Percentiles rank a stretch among this genome's conserved stretches.
These are phyloP conservation scores for Melospiza georgiana DNA, from an alignment of 2,113 vertebrate species.

Conservation along the genomic window DNA sequence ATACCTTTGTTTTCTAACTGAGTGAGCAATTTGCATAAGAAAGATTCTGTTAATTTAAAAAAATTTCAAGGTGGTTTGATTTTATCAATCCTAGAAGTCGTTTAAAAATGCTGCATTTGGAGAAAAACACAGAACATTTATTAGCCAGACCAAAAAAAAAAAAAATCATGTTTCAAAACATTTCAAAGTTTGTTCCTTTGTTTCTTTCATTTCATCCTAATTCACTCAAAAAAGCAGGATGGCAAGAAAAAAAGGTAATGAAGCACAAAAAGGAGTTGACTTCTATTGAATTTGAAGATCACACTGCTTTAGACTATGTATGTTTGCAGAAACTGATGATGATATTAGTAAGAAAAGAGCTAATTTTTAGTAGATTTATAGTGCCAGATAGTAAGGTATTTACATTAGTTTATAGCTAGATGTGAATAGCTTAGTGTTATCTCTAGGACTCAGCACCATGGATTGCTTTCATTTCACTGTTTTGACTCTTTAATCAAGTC, in stretches of 20 bases:
- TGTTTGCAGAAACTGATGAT: background rate
- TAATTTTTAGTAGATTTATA: background rate
- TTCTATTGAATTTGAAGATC: background rate
- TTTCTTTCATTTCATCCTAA: background rate
- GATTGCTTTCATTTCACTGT: background rate
- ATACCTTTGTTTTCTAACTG: background rate
- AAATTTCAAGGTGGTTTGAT: background rate
- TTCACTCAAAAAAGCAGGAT: background rate
- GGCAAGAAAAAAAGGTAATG: background rate
- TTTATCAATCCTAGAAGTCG: background rate
- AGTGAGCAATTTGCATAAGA: background rate
- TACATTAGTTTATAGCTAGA: background rate
- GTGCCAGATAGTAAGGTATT: background rate
- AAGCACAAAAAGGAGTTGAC: background rate
- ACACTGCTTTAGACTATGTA: background rate
- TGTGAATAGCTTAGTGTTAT: background rate
- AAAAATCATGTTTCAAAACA: background rate
- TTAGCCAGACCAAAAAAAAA: background rate
- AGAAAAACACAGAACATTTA: background rate
- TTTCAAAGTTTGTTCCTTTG: background rate
- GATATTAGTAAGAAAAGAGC: background rate
- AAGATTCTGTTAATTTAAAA: background rate
- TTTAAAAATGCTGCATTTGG: background rate
- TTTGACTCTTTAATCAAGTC: background rate
- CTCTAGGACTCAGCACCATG: background rate